These are phyloP conservation scores for Atrichornis clamosus DNA, from an alignment of 2,113 vertebrate genomes.

Conservation along the genomic window DNA sequence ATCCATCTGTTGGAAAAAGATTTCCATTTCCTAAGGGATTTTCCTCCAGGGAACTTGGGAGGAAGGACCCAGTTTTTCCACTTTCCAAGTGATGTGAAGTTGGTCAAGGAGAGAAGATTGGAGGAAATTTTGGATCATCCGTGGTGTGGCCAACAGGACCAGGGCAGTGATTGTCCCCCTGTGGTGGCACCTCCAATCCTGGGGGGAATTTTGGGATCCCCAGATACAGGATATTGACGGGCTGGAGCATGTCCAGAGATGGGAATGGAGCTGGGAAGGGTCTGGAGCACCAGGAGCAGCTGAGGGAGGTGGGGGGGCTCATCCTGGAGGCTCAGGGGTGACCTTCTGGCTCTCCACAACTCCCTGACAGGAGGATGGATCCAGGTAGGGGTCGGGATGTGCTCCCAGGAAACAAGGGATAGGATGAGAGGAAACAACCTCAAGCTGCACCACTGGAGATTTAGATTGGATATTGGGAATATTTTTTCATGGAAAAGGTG, in stretches of 20 bases:
- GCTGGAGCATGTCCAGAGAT: background rate
- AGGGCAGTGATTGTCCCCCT: too few species aligned
- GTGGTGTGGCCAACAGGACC: background rate
- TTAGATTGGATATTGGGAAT: background rate
- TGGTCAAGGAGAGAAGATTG: background rate
- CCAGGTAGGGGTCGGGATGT: background rate
- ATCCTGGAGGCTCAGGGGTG: background rate
- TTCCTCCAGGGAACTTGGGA: background rate
- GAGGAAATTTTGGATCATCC: background rate
- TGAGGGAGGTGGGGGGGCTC: background rate
- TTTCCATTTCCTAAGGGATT: background rate
- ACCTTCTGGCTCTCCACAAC: background rate
- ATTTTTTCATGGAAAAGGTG: background rate
- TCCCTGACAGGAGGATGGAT: background rate
- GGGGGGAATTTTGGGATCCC: background rate
- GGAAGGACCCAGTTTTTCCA: background rate
- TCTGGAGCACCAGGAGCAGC: background rate
- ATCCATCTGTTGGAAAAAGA: background rate
- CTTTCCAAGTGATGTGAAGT: accelerated
- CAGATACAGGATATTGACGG: background rate
- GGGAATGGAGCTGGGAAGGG: background rate
- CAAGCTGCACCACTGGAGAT: background rate
- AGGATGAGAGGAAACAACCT: background rate
- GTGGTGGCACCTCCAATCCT: background rate
- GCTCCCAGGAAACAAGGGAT: background rate